Evolutionary conservation across 2,113 vertebrate genomes (phyloP), one percentile per base, ranked within the genome.

Genomic region (Cottus gobio): DNA sequence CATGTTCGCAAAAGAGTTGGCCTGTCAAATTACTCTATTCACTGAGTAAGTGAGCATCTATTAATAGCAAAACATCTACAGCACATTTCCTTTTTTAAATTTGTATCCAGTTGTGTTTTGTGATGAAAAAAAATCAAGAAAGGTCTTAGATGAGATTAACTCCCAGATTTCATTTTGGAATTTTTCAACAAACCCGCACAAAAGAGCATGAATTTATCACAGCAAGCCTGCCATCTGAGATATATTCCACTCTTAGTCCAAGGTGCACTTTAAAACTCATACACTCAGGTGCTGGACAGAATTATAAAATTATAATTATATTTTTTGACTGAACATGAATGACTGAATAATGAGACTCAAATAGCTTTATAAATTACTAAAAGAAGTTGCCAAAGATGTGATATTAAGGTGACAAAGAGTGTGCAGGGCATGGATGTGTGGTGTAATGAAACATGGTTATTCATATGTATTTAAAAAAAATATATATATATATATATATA

Each of bases 301-400:
- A 72, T 7, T 73, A 50, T 44, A 85, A 63, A 71, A 65, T 48
- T 75, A 39, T 56, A 72, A 88, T 79, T 83, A 86, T 7, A 63
- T 46, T 22, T 76, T 46, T 22, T 76, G 50, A 75, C n/a, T 79
- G 65, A 58, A 71, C 8, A 30, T 67, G 58, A 74, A 50, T 66
- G 28, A 67, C 34, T 75, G 68, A 82, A 63, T 46, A 75, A 77
- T 24, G 36, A 62, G 7, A 72, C 11, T 46, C n/a, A 6, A 76
- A 44, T 6, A 22, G 7, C 5, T 74, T 82, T 57, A 42, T 42
- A 42, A 42, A 8, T 42, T 42, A 42, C 39, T 0, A 78, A 84
- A 75, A 66, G 12, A 54, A 52, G 2, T 28, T 48, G 16, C 18
- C 44, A 73, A 78, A 56, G 68, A 56, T 42, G 46, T 69, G 5